These are phyloP conservation scores for Pangasianodon hypophthalmus DNA, from an alignment of 2,113 vertebrate species.

Conservation along the genomic window DNA sequence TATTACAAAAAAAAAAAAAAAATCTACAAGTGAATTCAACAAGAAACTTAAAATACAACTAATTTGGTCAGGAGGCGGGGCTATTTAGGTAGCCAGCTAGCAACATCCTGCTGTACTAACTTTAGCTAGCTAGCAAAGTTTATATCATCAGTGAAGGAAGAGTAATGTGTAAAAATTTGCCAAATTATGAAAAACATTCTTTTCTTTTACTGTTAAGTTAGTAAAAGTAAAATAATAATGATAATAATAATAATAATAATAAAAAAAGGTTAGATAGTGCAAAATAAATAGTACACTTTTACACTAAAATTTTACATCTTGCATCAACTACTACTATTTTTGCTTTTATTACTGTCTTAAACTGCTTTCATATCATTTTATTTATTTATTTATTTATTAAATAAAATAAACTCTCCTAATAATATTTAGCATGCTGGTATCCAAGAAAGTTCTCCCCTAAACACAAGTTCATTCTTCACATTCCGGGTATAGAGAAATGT, in stretches of 20 bases:
- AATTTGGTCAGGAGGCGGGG: background rate
- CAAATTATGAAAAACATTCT: background rate
- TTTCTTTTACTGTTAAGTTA: too few relatives aligned
- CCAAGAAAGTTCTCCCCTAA: background rate
- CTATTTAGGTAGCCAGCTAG: background rate
- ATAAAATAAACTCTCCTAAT: background rate
- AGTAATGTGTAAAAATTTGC: background rate
- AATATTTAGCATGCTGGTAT: background rate
- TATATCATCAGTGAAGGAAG: background rate
- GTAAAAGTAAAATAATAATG: background rate
- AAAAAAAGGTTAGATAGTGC: background rate
- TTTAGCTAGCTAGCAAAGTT: background rate
- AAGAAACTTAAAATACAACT: background rate
- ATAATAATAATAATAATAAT: too few relatives aligned
- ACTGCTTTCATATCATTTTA: background rate
- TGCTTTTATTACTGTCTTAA: background rate
- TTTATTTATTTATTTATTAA: too few relatives aligned
- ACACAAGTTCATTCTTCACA: background rate
- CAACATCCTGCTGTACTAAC: background rate
- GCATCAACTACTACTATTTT: background rate
- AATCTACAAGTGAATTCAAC: background rate
- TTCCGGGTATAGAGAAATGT: background rate
- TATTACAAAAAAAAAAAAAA: background rate
- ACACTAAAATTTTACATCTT: too few relatives aligned
- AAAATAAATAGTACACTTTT: too few relatives aligned